A percentile compares a stretch with the other conserved stretches of the same genome.
Evolutionary conservation across 2,888 invertebrate species (phyloP).

Genomic region (Coenonympha glycerion): DNA sequence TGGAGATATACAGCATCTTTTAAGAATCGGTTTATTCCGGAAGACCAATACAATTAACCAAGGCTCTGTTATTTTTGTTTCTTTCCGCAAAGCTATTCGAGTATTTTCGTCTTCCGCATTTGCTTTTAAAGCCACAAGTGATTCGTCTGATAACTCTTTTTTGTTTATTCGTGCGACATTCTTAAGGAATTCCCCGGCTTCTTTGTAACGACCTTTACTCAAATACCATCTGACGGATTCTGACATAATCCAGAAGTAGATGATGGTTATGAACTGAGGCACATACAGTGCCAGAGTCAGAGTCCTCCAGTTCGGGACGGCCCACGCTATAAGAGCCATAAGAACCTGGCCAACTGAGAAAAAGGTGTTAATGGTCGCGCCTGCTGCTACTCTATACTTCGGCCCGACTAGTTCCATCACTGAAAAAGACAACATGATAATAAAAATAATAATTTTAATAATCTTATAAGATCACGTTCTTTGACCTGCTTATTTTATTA

Average conservation of each 20-base stretch:
- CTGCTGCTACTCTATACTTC: conserved; percentile 78
- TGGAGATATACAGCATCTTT: conserved; percentile 70
- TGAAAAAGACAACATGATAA: too few species aligned
- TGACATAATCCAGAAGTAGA: conserved; percentile 78
- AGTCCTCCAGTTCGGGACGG: conserved; percentile 77
- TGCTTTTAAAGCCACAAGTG: conserved; percentile 38
- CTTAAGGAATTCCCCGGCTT: conserved; percentile 72
- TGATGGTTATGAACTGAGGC: conserved; percentile 77
- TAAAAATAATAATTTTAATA: too few species aligned
- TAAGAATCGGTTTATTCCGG: conserved; percentile 44
- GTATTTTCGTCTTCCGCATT: conserved; percentile 7
- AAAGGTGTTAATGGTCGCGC: conserved; percentile 77
- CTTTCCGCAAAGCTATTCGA: background rate
- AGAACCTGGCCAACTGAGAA: conserved; percentile 79
- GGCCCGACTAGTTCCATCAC: conserved; percentile 82
- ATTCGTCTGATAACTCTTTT: conserved; percentile 53
- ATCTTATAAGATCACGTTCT: too few species aligned
- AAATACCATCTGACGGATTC: conserved; percentile 82
- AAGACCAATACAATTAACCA: background rate
- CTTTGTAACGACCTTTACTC: conserved; percentile 74
- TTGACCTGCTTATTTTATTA: too few species aligned
- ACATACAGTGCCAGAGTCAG: conserved; percentile 77
- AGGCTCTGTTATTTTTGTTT: background rate
- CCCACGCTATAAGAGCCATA: conserved; percentile 78
- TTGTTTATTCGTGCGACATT: conserved; percentile 75